phyloP scores from a whole-genome alignment of 2,888 invertebrate genomes.

The Chymomyza procnemis region DNA sequence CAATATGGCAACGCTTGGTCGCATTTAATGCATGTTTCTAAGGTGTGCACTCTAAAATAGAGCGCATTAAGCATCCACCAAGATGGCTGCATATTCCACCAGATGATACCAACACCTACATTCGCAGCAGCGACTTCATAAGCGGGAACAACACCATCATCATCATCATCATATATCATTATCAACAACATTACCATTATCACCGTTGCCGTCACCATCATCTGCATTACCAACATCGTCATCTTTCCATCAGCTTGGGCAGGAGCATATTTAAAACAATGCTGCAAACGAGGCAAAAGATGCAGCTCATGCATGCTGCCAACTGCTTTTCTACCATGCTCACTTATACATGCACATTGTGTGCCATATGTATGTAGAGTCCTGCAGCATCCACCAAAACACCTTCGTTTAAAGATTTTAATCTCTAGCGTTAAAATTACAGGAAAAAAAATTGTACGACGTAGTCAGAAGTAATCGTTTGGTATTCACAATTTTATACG shows the following conservation, averaged over 20 bases:
- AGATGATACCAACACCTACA: background rate
- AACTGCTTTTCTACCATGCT: constrained; percentile 21
- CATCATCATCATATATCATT: background rate
- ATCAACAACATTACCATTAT: constrained; percentile 9
- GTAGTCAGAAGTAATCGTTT: background rate
- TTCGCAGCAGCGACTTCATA: background rate
- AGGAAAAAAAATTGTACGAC: background rate
- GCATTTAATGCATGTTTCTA: background rate
- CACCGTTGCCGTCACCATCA: constrained; percentile 2
- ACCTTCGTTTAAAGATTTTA: background rate
- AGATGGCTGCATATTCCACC: constrained; percentile 54
- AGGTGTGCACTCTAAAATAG: constrained; percentile 7
- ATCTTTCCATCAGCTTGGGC: constrained; percentile 2
- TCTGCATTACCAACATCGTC: constrained; percentile 14
- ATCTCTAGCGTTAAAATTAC: background rate
- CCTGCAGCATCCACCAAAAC: background rate
- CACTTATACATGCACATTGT: constrained; percentile 1
- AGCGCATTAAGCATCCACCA: constrained; percentile 19
- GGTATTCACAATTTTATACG: background rate
- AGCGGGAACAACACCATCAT: background rate
- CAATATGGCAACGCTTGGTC: constrained; percentile 17
- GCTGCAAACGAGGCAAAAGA: constrained; percentile 35
- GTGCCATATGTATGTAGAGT: background rate
- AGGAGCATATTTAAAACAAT: constrained; percentile 40
- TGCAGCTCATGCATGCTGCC: constrained; percentile 17